Base-by-base conservation (phyloP, 2,113 vertebrate genomes). In the Sitta europaea region DNA sequence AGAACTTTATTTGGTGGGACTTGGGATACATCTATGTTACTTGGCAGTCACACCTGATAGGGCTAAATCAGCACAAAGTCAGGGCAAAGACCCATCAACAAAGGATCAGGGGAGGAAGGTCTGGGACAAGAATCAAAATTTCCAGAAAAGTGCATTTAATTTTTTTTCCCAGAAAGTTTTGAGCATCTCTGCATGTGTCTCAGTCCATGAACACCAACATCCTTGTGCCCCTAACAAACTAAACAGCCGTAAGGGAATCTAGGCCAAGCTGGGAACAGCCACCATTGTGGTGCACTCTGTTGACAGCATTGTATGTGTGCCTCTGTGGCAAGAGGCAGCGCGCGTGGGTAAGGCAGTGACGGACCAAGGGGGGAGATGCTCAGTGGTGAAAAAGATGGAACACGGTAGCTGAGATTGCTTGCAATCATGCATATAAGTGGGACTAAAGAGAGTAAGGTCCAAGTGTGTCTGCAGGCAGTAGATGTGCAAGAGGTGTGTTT, bases 281-380 rank as follows among this genome's bases (percentile, higher is more conserved):
- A 24, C 55, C 31, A 25, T 48, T 47, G 19, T n/a, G 36, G 5
- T 87, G 67, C 14, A 20, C 33, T 76, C 48, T 45, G 21, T 55
- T 75, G 36, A 31, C 18, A 7, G 47, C 20, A 9, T 6, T 38
- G 3, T n/a, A 2, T 9, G 38, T 71, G 42, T 6, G 16, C 5
- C 10, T 76, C 20, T 62, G 29, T 16, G 33, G 8, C 43, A 55
- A 48, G 40, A 71, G 47, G 4, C 6, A 38, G 8, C 0, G 0
- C 57, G 12, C 15, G 2, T 14, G 38, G 23, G 12, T 48, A 58
- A 67, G 22, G 35, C 53, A 75, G 57, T 31, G 42, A 35, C 40
- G 18, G 78, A 62, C 20, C 33, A 45, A 31, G 42, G 7, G 6
- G 4, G 35, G 47, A 43, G 57, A 21, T 51, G 40, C 47, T 21